A percentile compares a stretch with the other conserved stretches of the same genome.
Conservation (phyloP, 2,113 vertebrate genomes). For the Speoplatyrhinus poulsoni region DNA sequence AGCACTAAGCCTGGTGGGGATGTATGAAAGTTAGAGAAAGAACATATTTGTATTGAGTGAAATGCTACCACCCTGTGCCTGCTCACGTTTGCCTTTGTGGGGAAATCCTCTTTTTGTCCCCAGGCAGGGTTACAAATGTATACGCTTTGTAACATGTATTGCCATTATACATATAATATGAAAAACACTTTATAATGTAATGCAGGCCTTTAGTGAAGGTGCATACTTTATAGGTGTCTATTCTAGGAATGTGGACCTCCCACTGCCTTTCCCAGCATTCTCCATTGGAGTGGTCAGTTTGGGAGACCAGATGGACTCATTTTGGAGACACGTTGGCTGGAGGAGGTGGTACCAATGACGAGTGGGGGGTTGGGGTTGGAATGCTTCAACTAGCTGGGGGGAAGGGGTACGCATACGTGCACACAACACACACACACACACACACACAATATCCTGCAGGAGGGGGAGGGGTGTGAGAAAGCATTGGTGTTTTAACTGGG, state of each 20-base stretch:
- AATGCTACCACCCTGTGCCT: too few species aligned
- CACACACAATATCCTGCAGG: not conserved
- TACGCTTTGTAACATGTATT: too few species aligned
- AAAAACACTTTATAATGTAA: too few species aligned
- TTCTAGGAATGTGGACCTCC: not conserved
- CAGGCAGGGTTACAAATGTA: too few species aligned
- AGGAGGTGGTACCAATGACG: not conserved
- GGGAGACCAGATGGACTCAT: slow-evolving; percentile 1
- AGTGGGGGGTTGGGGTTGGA: not conserved
- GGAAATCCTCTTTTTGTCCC: too few species aligned
- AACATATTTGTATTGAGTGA: too few species aligned
- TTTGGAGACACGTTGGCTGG: not conserved
- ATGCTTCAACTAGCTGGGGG: not conserved
- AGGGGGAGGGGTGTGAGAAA: slow-evolving; percentile 15
- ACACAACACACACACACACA: slow-evolving; percentile 6
- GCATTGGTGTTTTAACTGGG: slow-evolving; percentile 31
- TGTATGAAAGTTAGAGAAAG: not conserved
- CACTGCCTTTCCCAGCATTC: not conserved
- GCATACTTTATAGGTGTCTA: not conserved
- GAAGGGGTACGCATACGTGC: not conserved
- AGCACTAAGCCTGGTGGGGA: not conserved
- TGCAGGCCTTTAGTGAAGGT: too few species aligned
- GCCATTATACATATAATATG: too few species aligned
- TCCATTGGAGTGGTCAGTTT: slow-evolving; percentile 1
- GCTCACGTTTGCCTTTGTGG: too few species aligned